Base-by-base conservation (phyloP, 2,888 invertebrate species). In the Leucozona laternaria region DNA sequence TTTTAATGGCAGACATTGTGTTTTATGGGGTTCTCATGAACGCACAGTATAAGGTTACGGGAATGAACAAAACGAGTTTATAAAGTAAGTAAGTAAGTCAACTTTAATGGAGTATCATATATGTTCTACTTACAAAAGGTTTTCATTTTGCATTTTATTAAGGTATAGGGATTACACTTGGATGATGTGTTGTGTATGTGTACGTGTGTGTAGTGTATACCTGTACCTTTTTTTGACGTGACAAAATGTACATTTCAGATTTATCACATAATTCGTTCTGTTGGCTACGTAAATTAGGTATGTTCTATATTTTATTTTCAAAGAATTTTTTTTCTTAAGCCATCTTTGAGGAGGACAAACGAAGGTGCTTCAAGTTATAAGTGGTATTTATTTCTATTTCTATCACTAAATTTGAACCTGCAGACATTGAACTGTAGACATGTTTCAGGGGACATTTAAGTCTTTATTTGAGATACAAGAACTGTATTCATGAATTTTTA, bases 1-100 rank as follows among this genome's bases (percentile, higher is more conserved):
- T 58, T 66, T 40, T 79, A 66, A 73, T 79, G 50, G 58, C n/a
- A 60, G 73, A 73, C 66, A 79, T 73, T 68, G 79, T 60, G 50
- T 79, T 79, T 73, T 68, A 79, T 68, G 48, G 40, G 57, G 8
- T 43, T 60, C 64, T 72, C 22, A 50, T 15, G n/a, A 34, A 50
- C 50, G 1, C 5, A 31, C 31, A 8, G n/a, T 22, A 11, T 48
- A 6, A 68, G 48, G 50, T 50, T 68, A 68, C 34, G 50, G 13
- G 45, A 50, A 48, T 50, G 34, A 50, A 20, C 34, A 25, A 48
- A 68, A 68, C 6, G 50, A 68, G 48, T 68, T 64, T 43, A 45
- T 60, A 43, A 34, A 58, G 62, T 43, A 45, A 20, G 31, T 31
- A 22, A 50, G 28, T 64, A 68, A 50, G 66, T 37, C 34, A 68